phyloP scores from a whole-genome alignment of 23 tunicate species.

The Diplosoma virens region DNA sequence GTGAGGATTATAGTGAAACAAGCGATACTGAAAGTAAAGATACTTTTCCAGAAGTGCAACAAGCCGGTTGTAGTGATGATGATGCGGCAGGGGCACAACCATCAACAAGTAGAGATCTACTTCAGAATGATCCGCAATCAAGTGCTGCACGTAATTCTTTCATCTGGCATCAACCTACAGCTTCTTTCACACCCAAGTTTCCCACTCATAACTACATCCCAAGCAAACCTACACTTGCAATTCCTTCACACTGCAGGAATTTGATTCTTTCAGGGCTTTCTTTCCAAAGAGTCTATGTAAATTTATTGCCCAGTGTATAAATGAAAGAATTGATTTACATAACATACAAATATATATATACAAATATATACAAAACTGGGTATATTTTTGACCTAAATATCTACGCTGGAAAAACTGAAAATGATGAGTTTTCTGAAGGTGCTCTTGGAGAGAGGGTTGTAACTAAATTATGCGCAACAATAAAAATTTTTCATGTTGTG shows the following conservation, averaged over 20 bases:
- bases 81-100: constrained; percentile 7
- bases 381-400: constrained; percentile 18
- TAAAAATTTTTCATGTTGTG: constrained; percentile 16
- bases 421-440: constrained; percentile 10
- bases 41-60: constrained; percentile 6
- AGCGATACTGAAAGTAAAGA: constrained; percentile 7
- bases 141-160: neutral
- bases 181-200: constrained; percentile 16
- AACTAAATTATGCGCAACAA: constrained; percentile 3
- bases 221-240: constrained; percentile 11
- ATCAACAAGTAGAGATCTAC: constrained; percentile 1
- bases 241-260: constrained; percentile 2
- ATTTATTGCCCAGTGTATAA: neutral
- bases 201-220: constrained; percentile 26
- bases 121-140: constrained; percentile 3
- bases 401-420: constrained; percentile 10
- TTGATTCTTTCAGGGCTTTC: constrained; percentile 1
- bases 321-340: neutral
- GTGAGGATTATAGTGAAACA: neutral
- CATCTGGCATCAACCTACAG: constrained; percentile 22
- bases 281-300: neutral
- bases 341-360: neutral
- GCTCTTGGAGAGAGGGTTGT: constrained; percentile 24
- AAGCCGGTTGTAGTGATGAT: too few species aligned
- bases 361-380: constrained; percentile 9